Percentiles rank a stretch among this genome's conserved stretches.
Evolutionary conservation across 2,888 invertebrate species (phyloP).

Genomic region (Keiferia lycopersicella): DNA sequence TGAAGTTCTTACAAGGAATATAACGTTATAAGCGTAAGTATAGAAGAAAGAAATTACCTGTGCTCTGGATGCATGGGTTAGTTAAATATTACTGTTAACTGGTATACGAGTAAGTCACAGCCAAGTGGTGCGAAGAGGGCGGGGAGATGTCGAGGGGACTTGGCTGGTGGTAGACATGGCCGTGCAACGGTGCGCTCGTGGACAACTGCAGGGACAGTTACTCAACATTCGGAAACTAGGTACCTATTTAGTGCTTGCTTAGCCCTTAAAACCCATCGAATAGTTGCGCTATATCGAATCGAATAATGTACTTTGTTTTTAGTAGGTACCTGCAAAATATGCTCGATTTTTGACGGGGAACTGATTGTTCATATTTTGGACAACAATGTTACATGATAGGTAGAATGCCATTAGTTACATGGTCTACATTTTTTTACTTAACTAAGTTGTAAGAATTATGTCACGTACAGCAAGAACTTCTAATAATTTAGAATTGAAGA

Average conservation of each 20-base stretch:
- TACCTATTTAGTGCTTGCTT: background rate
- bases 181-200: background rate
- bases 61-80: conserved; percentile 59
- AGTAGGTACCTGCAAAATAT: too few relatives aligned
- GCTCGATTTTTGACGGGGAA: too few relatives aligned
- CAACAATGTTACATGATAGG: too few relatives aligned
- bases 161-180: background rate
- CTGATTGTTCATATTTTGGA: too few relatives aligned
- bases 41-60: conserved; percentile 63
- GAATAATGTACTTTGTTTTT: too few relatives aligned
- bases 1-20: conserved; percentile 38
- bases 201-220: background rate
- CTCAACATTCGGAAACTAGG: background rate
- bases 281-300: too few relatives aligned
- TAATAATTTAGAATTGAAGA: too few relatives aligned
- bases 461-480: too few relatives aligned
- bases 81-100: conserved; percentile 36
- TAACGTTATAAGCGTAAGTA: conserved; percentile 37
- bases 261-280: too few relatives aligned
- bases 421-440: too few relatives aligned
- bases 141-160: conserved; percentile 3
- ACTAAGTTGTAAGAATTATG: too few relatives aligned
- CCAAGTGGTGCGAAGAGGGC: conserved; percentile 31
- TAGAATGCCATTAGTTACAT: too few relatives aligned
- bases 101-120: conserved; percentile 33